Conservation (phyloP, 2,113 vertebrate genomes). For the Illadopsis cleaveri region DNA sequence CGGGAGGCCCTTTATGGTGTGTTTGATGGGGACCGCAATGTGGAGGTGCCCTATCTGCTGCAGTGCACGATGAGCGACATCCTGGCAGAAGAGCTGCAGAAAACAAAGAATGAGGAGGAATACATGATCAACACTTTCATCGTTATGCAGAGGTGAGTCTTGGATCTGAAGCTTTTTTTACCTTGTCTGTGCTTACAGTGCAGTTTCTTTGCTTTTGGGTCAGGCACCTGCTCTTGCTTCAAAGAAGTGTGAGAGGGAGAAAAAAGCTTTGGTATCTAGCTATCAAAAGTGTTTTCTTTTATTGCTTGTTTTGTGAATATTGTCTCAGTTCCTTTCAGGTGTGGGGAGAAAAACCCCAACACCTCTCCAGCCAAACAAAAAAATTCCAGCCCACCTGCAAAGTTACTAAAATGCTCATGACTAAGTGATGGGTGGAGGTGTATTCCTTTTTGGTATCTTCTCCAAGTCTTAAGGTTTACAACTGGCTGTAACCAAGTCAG, state of each 20-base stretch:
- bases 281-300: background rate
- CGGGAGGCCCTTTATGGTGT: constrained; percentile 95
- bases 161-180: background rate
- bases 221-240: background rate
- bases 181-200: background rate
- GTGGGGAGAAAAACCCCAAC: background rate
- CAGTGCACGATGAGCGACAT: constrained; percentile 99
- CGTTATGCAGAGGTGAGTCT: constrained; percentile 91
- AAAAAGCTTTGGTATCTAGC: background rate
- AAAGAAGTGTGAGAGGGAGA: rapidly evolving
- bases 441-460: background rate
- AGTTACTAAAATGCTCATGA: background rate
- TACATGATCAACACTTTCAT: constrained; percentile 98
- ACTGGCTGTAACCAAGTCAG: background rate
- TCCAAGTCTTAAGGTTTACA: background rate
- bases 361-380: background rate
- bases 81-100: constrained; percentile 93
- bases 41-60: constrained; percentile 93
- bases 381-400: background rate
- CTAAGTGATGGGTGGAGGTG: background rate
- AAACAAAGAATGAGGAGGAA: constrained; percentile 92
- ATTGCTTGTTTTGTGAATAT: background rate
- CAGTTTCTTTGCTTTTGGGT: background rate
- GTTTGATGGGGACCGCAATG: constrained; percentile 95
- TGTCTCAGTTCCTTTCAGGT: background rate